Percentiles rank a stretch among this genome's conserved stretches.
Conservation (phyloP, 2,113 vertebrate species). For the Craseonycteris thonglongyai region DNA sequence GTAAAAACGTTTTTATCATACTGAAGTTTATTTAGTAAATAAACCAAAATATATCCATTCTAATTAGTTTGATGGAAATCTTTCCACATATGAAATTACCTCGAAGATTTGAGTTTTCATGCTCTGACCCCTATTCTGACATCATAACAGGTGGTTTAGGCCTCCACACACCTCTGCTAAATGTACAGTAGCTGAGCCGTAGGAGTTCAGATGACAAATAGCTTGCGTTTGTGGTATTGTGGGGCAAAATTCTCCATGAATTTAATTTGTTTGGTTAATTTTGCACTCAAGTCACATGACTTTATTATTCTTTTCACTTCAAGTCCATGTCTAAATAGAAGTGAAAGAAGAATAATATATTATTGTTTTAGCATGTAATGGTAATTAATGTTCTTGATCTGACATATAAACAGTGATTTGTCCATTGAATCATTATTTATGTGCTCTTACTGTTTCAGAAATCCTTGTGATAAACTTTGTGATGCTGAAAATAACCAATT, state of each 20-base stretch:
- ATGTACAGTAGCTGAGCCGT: background rate
- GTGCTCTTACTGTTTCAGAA: background rate
- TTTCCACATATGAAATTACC: background rate
- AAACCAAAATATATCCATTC: background rate
- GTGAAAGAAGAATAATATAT: background rate
- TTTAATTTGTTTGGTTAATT: background rate
- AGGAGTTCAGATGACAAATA: background rate
- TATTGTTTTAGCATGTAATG: background rate
- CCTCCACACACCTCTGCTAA: accelerated
- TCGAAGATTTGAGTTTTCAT: background rate
- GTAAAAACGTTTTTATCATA: background rate
- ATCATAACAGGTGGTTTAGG: background rate
- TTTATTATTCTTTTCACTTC: background rate
- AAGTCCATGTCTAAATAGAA: background rate
- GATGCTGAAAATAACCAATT: background rate
- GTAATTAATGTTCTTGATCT: background rate
- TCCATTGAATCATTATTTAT: background rate
- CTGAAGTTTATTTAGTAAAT: background rate
- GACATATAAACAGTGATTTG: background rate
- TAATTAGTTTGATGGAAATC: background rate
- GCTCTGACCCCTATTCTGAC: background rate
- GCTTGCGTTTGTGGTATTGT: background rate
- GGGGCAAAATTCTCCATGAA: background rate
- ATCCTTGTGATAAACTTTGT: background rate
- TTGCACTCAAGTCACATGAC: background rate